Base-by-base conservation (phyloP, 2,113 vertebrate species). In the Hippopotamus amphibius region DNA sequence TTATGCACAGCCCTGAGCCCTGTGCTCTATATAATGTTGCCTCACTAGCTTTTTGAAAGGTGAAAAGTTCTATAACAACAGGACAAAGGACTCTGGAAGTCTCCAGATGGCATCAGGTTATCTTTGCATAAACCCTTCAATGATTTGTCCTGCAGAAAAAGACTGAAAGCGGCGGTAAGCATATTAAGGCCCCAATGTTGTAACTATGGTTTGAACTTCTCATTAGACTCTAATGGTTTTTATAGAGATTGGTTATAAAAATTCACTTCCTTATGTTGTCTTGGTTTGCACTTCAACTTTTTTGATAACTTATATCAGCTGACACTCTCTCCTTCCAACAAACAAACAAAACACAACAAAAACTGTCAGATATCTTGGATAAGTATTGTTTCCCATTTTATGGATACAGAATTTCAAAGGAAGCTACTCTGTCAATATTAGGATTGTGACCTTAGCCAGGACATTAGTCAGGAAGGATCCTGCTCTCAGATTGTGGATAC, bases 41-140 rank as follows among this genome's bases (percentile, higher is more conserved):
- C 8, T 93, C 24, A 50, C 30, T 74, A 84, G 26, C 76, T 33
- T 90, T 97, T 48, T 96, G 68, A 93, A 82, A 93, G 37, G 57
- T 66, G 21, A 50, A 46, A 53, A 37, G 43, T 63, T 41, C 89
- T 48, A 15, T 68, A 85, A 82, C 3, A 88, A 94, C 15, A 80
- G 24, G 11, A 30, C 53, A 81, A 92, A 77, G 7, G 41, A 55
- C 5, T 50, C 37, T 90, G 74, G 59, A 83, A 82, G 6, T 79
- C 96, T 82, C 37, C 46, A 82, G 26, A 48, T 68, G 13, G 11
- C 17, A 28, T 46, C 22, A 79, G 65, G 43, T 28, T 63, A 15
- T 79, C 28, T 81, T 85, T 57, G 85, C 46, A 61, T 22, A 79
- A 74, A 59, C 19, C 8, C 7, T 37, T 88, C 19, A 63, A 7